A percentile compares a stretch with the other conserved stretches of the same genome.
Evolutionary conservation across 1,140 invertebrate species (phyloP).

Genomic region (Diabrotica undecimpunctata): DNA sequence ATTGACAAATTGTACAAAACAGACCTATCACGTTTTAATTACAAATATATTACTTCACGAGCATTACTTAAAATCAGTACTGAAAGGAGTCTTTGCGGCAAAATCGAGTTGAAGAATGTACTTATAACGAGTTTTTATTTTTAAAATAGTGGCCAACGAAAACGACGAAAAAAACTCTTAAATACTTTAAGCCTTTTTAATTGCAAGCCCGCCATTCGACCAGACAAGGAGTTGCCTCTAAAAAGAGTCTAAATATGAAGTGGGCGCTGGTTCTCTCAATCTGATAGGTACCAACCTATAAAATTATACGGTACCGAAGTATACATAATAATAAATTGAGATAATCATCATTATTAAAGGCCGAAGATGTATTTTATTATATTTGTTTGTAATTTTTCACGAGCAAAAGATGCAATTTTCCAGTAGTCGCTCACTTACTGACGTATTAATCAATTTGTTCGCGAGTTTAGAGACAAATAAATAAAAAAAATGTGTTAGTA

Average conservation of each 20-base stretch:
- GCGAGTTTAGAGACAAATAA: neutral
- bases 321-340: constrained; percentile 46
- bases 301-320: constrained; percentile 45
- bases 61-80: too few species aligned
- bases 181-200: constrained; percentile 41
- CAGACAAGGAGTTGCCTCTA: constrained; percentile 21
- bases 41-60: too few species aligned
- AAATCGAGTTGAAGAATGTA: neutral
- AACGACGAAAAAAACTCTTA: neutral
- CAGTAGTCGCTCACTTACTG: constrained; percentile 41
- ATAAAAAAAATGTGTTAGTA: neutral
- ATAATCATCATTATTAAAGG: constrained; percentile 47
- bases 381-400: constrained; percentile 47
- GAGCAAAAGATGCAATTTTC: constrained; percentile 45
- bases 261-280: constrained; percentile 31
- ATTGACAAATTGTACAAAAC: too few species aligned
- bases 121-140: neutral
- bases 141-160: neutral
- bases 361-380: constrained; percentile 45
- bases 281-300: constrained; percentile 38
- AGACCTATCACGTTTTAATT: too few species aligned
- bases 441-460: constrained; percentile 40
- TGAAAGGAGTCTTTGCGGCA: too few species aligned
- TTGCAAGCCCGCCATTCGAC: constrained; percentile 38
- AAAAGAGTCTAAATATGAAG: constrained; percentile 19